These are phyloP conservation scores for Macropus fuliginosus DNA, from an alignment of 2,797 vertebrate genomes.

Conservation along the genomic window DNA sequence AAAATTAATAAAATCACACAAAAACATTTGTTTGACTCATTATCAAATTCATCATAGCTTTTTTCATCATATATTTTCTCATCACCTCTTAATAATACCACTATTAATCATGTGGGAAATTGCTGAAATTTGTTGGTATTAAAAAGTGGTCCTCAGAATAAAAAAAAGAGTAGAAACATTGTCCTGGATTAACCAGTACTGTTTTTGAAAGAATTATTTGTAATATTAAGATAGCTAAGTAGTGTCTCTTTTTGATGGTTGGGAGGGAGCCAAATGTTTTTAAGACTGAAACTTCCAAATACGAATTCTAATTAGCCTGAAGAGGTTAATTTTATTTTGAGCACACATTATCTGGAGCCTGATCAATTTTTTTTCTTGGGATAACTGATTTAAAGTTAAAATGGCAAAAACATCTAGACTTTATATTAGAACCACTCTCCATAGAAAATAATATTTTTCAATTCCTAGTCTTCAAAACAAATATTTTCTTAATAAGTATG, in stretches of 20 bases:
- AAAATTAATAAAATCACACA: neutral
- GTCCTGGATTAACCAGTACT: neutral
- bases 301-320: neutral
- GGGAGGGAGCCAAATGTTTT: neutral
- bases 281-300: neutral
- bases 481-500: neutral
- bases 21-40: neutral
- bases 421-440: neutral
- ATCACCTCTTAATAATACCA: neutral
- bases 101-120: neutral
- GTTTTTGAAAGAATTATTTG: neutral
- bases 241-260: neutral
- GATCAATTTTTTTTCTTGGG: neutral
- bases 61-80: neutral
- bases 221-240: neutral
- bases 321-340: neutral
- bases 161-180: neutral
- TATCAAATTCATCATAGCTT: neutral
- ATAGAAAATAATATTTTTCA: neutral
- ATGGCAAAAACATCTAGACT: neutral
- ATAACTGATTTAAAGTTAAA: neutral
- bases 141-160: neutral
- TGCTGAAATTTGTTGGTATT: neutral
- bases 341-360: neutral
- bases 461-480: neutral